These are phyloP conservation scores for Petrolisthes manimaculis DNA, from an alignment of 2,888 invertebrate genomes.

Conservation along the genomic window DNA sequence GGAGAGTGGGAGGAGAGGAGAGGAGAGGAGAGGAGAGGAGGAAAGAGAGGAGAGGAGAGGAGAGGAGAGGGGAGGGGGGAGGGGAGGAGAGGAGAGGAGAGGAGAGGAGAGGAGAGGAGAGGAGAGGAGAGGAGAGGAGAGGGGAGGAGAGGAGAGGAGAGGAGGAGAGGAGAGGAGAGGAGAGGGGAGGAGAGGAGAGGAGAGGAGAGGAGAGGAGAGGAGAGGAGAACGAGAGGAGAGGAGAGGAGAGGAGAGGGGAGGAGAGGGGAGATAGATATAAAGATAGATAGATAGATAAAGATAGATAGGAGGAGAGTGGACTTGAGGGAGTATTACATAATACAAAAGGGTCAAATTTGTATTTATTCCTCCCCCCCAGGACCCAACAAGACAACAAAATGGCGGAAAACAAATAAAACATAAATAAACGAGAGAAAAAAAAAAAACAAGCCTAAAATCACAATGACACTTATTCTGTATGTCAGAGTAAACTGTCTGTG, in stretches of 20 bases:
- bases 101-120: neutral
- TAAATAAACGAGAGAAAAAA: no score
- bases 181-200: neutral
- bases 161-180: neutral
- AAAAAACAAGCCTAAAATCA: no score
- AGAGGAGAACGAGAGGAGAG: no score
- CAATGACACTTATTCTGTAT: no score
- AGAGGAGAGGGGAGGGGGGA: neutral
- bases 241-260: neutral
- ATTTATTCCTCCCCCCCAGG: no score
- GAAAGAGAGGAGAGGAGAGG: neutral
- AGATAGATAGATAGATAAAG: no score
- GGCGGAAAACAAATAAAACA: no score
- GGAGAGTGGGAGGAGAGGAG: no score
- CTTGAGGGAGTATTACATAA: no score
- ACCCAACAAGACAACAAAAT: no score
- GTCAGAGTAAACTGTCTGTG: neutral
- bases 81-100: neutral
- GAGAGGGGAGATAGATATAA: neutral
- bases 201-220: neutral
- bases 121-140: neutral
- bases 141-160: neutral
- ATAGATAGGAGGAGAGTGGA: no score
- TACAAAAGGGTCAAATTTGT: no score
- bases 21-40: neutral